A percentile compares a stretch with the other conserved stretches of the same genome.
These are phyloP conservation scores for Craterocephalus amniculus DNA, from an alignment of 2,797 vertebrate species.

Conservation along the genomic window DNA sequence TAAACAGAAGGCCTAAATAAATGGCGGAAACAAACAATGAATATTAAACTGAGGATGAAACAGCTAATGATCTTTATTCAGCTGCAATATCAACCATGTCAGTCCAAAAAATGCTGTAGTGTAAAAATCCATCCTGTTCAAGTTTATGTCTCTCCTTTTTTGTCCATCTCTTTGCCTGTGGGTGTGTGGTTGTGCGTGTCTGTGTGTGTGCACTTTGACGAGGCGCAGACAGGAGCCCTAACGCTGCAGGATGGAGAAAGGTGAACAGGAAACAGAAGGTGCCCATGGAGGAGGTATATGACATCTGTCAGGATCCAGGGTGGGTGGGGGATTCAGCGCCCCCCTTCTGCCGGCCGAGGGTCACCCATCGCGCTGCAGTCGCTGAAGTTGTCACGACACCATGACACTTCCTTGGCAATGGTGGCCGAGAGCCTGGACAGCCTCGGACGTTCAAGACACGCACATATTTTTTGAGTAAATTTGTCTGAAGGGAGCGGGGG, in stretches of 20 bases:
- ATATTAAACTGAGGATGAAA: constrained; percentile 18
- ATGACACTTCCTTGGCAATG: constrained; percentile 84
- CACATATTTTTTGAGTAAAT: constrained; percentile 76
- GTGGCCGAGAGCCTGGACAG: constrained; percentile 65
- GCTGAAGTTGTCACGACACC: constrained; percentile 80
- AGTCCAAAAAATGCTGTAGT: constrained; percentile 23
- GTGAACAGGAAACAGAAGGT: constrained; percentile 85
- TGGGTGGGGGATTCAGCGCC: constrained; percentile 69
- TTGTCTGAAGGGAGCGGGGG: constrained; percentile 62
- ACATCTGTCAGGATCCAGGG: constrained; percentile 83
- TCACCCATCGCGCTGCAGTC: constrained; percentile 77
- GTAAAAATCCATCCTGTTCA: constrained; percentile 44
- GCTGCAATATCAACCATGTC: constrained; percentile 1
- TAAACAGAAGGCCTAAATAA: constrained; percentile 51
- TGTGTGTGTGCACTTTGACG: constrained; percentile 67
- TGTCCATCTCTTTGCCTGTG: constrained; percentile 28
- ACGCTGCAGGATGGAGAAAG: constrained; percentile 84
- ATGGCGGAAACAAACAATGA: constrained; percentile 29
- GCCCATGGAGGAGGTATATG: constrained; percentile 84
- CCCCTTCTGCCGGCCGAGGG: constrained; percentile 74
- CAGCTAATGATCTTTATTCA: neutral
- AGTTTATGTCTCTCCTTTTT: constrained; percentile 37
- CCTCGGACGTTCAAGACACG: constrained; percentile 70
- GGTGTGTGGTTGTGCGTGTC: constrained; percentile 25
- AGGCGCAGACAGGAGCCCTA: constrained; percentile 78